Conservation (phyloP, 2,113 vertebrate genomes). For the Mesoclemmys tuberculata region DNA sequence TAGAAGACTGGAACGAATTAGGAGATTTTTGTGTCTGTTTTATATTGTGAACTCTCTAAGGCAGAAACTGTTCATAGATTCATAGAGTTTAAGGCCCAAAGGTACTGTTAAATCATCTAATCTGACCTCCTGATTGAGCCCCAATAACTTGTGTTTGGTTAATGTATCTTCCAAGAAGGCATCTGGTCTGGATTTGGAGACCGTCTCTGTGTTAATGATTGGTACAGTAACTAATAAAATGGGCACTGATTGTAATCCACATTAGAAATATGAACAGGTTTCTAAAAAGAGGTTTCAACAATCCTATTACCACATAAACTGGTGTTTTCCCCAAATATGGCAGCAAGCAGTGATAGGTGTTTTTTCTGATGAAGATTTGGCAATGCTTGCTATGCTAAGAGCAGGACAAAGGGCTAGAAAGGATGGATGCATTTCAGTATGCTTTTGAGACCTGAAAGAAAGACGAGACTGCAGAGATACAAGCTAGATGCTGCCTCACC, state of each 20-base stretch:
- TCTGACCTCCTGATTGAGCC: background rate
- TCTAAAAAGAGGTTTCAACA: fast-evolving
- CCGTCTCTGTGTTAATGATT: fast-evolving
- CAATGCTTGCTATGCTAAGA: fast-evolving
- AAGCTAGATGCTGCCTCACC: fast-evolving
- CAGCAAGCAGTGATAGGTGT: fast-evolving
- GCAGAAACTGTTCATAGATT: background rate
- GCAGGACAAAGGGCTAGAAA: fast-evolving
- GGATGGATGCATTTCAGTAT: fast-evolving
- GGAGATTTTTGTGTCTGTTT: background rate
- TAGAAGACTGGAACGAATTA: background rate
- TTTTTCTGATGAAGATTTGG: fast-evolving
- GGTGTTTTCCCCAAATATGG: fast-evolving
- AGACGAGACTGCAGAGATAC: background rate
- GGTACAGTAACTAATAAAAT: fast-evolving
- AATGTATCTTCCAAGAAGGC: background rate
- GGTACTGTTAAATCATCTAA: background rate
- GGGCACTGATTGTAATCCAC: background rate
- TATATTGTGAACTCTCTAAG: background rate
- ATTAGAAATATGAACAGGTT: fast-evolving
- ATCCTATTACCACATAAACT: fast-evolving
- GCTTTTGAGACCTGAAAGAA: background rate
- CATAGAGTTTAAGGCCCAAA: background rate
- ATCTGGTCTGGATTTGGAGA: background rate
- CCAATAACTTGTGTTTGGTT: background rate